Evolutionary conservation across 2,113 vertebrate species (phyloP).

Genomic region (Sphaerodactylus townsendi): DNA sequence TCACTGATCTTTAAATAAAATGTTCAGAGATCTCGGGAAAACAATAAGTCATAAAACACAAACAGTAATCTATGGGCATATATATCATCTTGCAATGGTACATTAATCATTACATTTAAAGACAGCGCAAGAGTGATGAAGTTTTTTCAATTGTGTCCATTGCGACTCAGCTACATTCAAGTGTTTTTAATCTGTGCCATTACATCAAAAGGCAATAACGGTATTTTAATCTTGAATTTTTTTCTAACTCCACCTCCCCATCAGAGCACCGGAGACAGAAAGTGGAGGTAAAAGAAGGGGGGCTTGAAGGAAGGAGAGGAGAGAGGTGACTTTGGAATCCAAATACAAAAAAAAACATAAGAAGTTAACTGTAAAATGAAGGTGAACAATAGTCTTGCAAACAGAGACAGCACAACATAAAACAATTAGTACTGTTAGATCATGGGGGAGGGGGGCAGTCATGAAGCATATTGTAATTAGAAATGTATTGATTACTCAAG

Average conservation of each 20-base stretch:
- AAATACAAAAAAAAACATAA: not conserved
- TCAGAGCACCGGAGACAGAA: conserved; percentile 34
- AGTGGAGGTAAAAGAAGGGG: not conserved
- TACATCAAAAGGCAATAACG: conserved; percentile 68
- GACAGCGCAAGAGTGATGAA: conserved; percentile 74
- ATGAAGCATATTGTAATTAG: not conserved
- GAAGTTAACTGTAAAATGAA: conserved; percentile 14
- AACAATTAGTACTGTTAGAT: not conserved
- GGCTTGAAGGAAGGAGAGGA: conserved; percentile 8
- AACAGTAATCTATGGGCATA: conserved; percentile 81
- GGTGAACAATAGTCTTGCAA: not conserved
- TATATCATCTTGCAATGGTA: conserved; percentile 80
- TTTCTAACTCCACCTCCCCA: conserved; percentile 42
- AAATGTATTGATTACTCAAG: not conserved
- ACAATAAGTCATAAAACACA: conserved; percentile 84
- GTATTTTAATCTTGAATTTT: conserved; percentile 66
- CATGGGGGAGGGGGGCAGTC: not conserved
- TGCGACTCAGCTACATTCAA: conserved; percentile 75
- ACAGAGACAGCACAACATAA: not conserved
- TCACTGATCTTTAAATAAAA: conserved; percentile 79
- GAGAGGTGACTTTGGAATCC: conserved; percentile 36
- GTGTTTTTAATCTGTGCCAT: conserved; percentile 69
- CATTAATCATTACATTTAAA: conserved; percentile 85
- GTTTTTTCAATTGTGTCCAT: conserved; percentile 78
- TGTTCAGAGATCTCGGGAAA: conserved; percentile 73